phyloP scores from a whole-genome alignment of 2,888 invertebrate species.

The Oscheius sp. region DNA sequence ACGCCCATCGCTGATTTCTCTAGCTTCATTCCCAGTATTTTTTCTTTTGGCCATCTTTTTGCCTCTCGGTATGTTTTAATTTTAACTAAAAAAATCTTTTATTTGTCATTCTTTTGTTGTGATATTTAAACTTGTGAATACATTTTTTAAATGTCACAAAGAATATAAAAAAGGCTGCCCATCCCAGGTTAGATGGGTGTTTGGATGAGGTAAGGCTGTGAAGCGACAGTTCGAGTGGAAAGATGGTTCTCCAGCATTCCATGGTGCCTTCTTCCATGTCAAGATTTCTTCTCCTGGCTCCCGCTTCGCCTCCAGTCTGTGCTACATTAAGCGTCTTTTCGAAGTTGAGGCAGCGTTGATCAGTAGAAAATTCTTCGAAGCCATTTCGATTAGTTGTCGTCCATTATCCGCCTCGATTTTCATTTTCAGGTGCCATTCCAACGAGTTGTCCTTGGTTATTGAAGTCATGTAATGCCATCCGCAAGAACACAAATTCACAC shows the following conservation, averaged over 20 bases:
- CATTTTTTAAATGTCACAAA: too few species aligned
- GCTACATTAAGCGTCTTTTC: slow-evolving; percentile 96
- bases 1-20: slow-evolving; percentile 26
- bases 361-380: slow-evolving; percentile 88
- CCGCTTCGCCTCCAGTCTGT: slow-evolving; percentile 83
- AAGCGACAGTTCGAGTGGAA: slow-evolving; percentile 97
- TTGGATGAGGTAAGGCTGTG: too few species aligned
- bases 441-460: slow-evolving; percentile 83
- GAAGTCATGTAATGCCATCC: slow-evolving; percentile 98
- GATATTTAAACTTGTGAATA: too few species aligned
- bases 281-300: slow-evolving; percentile 70
- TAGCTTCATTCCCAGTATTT: neutral
- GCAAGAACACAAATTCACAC: slow-evolving; percentile 78
- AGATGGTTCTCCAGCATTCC: slow-evolving; percentile 74
- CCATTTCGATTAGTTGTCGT: slow-evolving; percentile 75
- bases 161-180: too few species aligned
- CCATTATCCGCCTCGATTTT: too few species aligned
- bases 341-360: slow-evolving; percentile 93
- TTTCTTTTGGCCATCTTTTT: neutral
- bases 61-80: neutral
- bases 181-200: too few species aligned
- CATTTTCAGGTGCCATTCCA: slow-evolving; percentile 90
- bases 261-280: slow-evolving; percentile 29
- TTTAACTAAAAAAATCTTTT: too few species aligned
- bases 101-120: too few species aligned